Percentiles rank a stretch among this genome's conserved stretches.
Evolutionary conservation across 2,797 vertebrate species (phyloP).

Genomic region (Pyrocephalus nanus): DNA sequence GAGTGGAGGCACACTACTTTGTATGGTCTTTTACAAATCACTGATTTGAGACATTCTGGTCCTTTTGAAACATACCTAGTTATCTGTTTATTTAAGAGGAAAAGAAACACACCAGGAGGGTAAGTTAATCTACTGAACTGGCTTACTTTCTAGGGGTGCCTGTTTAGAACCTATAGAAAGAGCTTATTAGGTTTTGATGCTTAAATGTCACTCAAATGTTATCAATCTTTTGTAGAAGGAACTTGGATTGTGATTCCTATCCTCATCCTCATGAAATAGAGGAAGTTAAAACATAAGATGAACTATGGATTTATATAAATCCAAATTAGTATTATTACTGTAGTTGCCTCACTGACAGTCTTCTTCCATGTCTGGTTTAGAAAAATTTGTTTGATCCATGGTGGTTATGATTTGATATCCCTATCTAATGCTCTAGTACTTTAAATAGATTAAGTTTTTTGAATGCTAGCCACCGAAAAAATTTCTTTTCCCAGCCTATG

Average conservation of each 20-base stretch:
- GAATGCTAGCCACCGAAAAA: not conserved
- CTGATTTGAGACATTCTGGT: not conserved
- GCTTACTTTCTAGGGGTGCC: not conserved
- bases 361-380: not conserved
- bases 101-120: accelerated
- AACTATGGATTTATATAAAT: not conserved
- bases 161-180: not conserved
- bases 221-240: not conserved
- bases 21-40: not conserved
- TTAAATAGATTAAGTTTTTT: not conserved
- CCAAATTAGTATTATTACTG: not conserved
- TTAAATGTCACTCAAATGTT: not conserved
- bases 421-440: not conserved
- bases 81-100: not conserved
- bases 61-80: not conserved
- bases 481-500: not conserved
- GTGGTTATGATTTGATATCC: not conserved
- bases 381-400: not conserved
- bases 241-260: not conserved
- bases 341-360: not conserved
- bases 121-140: not conserved
- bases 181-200: not conserved
- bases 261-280: not conserved
- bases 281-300: not conserved
- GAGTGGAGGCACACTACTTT: not conserved